These are phyloP conservation scores for Scophthalmus maximus DNA, from an alignment of 2,113 vertebrate species.

Conservation along the genomic window DNA sequence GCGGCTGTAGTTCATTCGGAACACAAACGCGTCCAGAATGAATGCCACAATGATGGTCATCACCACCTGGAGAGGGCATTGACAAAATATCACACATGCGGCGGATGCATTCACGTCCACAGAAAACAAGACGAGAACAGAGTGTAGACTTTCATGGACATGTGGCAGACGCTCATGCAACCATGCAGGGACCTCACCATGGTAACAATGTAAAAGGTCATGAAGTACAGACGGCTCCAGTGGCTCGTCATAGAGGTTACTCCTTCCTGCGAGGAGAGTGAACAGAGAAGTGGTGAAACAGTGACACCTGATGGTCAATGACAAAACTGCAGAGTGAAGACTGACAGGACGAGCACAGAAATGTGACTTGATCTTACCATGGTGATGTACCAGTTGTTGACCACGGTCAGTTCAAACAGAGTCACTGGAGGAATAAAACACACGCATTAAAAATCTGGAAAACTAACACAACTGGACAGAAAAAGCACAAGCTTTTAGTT, in stretches of 20 bases:
- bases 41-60: conserved; percentile 99
- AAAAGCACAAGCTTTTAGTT: background rate
- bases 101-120: background rate
- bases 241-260: conserved; percentile 95
- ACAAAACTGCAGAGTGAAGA: background rate
- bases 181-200: conserved; percentile 86
- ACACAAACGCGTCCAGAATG: conserved; percentile 97
- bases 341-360: background rate
- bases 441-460: background rate
- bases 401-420: conserved; percentile 95
- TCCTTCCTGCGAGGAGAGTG: conserved; percentile 88
- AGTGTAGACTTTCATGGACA: background rate
- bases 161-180: background rate
- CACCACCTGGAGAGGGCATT: conserved; percentile 86
- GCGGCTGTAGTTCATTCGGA: conserved; percentile 98
- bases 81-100: background rate
- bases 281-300: conserved; percentile 35
- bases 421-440: conserved; percentile 85
- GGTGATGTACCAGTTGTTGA: conserved; percentile 99
- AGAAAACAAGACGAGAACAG: background rate
- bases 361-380: conserved; percentile 88
- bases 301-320: background rate
- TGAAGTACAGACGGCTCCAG: conserved; percentile 99
- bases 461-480: background rate
- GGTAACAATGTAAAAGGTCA: conserved; percentile 99